Evolutionary conservation across 2,797 vertebrate species (phyloP).

Genomic region (Diglossa cyanea): DNA sequence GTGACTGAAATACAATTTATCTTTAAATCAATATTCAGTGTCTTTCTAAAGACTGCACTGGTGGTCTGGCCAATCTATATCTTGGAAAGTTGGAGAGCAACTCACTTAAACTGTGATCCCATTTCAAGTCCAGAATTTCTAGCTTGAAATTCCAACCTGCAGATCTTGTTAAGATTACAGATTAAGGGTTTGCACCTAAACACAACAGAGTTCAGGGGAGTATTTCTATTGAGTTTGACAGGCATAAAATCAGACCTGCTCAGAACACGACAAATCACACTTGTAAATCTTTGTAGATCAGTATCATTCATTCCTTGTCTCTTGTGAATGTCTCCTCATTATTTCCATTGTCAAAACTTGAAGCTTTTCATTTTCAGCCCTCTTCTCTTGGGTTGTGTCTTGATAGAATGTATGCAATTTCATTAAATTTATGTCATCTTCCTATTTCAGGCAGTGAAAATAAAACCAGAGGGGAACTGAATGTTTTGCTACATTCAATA

Average conservation of each 20-base stretch:
- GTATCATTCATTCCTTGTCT: constrained; percentile 31
- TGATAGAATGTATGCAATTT: background rate
- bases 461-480: background rate
- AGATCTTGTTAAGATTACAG: constrained; percentile 46
- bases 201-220: background rate
- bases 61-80: background rate
- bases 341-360: constrained; percentile 29
- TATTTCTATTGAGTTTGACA: constrained; percentile 31
- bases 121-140: background rate
- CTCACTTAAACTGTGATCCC: background rate
- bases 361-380: background rate
- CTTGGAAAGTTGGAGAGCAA: background rate
- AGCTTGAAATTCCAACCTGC: background rate
- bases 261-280: constrained; percentile 26
- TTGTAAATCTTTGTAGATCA: constrained; percentile 38
- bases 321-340: background rate
- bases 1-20: background rate
- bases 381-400: background rate
- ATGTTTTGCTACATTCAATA: background rate
- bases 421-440: background rate
- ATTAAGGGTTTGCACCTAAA: constrained; percentile 14
- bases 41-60: background rate
- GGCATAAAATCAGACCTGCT: constrained; percentile 17
- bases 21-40: background rate
- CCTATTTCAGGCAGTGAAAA: background rate